These are phyloP conservation scores for Sander vitreus DNA, from an alignment of 2,113 vertebrate species.

Conservation along the genomic window DNA sequence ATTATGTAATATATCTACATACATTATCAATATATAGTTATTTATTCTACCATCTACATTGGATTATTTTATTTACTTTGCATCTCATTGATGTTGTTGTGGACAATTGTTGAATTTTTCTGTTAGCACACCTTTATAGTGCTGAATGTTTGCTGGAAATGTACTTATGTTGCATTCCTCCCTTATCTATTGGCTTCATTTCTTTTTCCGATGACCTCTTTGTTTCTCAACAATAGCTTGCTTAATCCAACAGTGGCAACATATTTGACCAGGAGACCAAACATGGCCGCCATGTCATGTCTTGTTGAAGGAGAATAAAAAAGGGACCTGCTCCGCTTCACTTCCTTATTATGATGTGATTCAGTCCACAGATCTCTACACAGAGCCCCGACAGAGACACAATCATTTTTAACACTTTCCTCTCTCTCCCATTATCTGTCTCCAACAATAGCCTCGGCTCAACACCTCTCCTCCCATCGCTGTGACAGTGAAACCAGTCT, in stretches of 20 bases:
- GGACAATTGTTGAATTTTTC: neutral
- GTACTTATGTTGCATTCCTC: neutral
- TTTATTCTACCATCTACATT: neutral
- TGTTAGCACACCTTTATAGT: neutral
- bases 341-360: slow-evolving; percentile 88
- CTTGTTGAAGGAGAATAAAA: slow-evolving; percentile 78
- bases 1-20: neutral
- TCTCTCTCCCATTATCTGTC: slow-evolving; percentile 78
- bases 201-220: slow-evolving; percentile 50
- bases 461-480: slow-evolving; percentile 77
- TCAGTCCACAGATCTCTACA: slow-evolving; percentile 81
- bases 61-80: neutral
- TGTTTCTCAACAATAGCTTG: slow-evolving; percentile 63
- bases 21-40: neutral
- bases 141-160: neutral
- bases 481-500: slow-evolving; percentile 83
- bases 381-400: slow-evolving; percentile 83
- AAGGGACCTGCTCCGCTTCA: slow-evolving; percentile 74
- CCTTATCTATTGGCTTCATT: slow-evolving; percentile 30
- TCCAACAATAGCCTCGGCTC: slow-evolving; percentile 79
- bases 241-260: slow-evolving; percentile 61
- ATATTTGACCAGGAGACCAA: slow-evolving; percentile 77
- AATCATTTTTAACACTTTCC: slow-evolving; percentile 85
- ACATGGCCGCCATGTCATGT: slow-evolving; percentile 75
- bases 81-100: neutral